Evolutionary conservation across 35 echinoderm and acorn worm genomes (phyloP), one percentile per base, ranked within the genome.

Genomic region (Patiria miniata): DNA sequence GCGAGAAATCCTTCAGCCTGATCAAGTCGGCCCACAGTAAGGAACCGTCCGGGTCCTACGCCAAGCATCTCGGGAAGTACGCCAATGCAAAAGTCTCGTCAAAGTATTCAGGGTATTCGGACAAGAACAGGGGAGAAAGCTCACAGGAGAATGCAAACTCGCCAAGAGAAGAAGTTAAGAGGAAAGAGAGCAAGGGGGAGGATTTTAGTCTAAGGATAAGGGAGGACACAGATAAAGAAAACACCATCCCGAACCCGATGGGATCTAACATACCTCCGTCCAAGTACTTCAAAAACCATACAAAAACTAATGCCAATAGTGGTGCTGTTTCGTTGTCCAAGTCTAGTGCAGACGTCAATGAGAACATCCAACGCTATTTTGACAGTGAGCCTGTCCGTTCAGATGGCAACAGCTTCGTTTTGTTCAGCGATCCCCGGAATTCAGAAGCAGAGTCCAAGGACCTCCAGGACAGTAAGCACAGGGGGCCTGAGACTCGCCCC

Each of bases 261-360:
- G 17, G 42, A 80, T 19, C 37, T 19, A 58, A 37, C 51, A 84
- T 84, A 60, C 82, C 82, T 84, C 82, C 82, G 53, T 84, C 82
- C 12, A 84, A 84, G 39, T 84, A 84, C 57, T 58, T 57, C 15
- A 84, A 60, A 60, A 84, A 60, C 38, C 30, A 53, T 0, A 52
- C 51, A 12, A 58, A 60, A 8, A 84, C 12, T 17, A 30, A 84
- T 65, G 36, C 0, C 7, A 58, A 14, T 32, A 53, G 2, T 21
- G 57, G 17, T 12, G 39, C 54, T 10, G 38, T 10, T 8, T 38
- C 57, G 21, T 39, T 38, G 18, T 39, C 53, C 33, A 58, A 84
- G 19, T 10, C 29, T 33, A 12, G 9, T 36, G 8, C 53, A 16
- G 10, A 54, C 17, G 26, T 51, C 15, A 51, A 54, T 52, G 82